These are phyloP conservation scores for Xanthostigma xanthostigma DNA, from an alignment of 2,888 invertebrate species.

Conservation along the genomic window DNA sequence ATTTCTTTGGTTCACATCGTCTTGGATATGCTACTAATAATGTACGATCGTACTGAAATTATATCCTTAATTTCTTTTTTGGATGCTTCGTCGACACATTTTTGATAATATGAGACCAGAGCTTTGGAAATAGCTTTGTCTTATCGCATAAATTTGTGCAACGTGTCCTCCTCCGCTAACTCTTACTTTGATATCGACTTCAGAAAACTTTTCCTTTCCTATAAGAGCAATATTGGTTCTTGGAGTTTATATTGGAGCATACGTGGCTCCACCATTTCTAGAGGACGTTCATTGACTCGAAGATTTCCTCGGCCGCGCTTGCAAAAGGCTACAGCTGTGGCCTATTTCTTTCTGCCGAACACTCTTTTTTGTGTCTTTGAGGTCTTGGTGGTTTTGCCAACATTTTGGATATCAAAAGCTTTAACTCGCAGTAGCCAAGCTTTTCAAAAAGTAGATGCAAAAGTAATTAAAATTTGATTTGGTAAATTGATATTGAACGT, in stretches of 20 bases:
- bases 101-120: constrained; percentile 94
- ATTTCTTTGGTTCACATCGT: constrained; percentile 99
- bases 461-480: too few relatives aligned
- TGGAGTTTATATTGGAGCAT: constrained; percentile 90
- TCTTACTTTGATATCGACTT: too few relatives aligned
- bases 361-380: too few relatives aligned
- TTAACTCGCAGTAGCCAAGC: too few relatives aligned
- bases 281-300: constrained; percentile 91
- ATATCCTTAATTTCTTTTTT: constrained; percentile 99
- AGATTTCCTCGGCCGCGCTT: constrained; percentile 90
- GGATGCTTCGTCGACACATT: constrained; percentile 99
- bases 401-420: too few relatives aligned
- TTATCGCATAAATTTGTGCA: constrained; percentile 21
- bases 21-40: constrained; percentile 97
- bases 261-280: constrained; percentile 91
- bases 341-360: too few relatives aligned
- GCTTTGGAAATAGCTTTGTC: constrained; percentile 98
- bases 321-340: constrained; percentile 98
- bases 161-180: too few relatives aligned
- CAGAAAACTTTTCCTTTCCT: constrained; percentile 64
- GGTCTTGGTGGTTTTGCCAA: too few relatives aligned
- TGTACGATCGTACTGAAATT: constrained; percentile 93
- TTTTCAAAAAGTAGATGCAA: too few relatives aligned
- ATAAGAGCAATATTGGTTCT: constrained; percentile 78
- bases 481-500: too few relatives aligned